Conservation (phyloP, 2,888 invertebrate genomes). For the Choreutis nemorana region DNA sequence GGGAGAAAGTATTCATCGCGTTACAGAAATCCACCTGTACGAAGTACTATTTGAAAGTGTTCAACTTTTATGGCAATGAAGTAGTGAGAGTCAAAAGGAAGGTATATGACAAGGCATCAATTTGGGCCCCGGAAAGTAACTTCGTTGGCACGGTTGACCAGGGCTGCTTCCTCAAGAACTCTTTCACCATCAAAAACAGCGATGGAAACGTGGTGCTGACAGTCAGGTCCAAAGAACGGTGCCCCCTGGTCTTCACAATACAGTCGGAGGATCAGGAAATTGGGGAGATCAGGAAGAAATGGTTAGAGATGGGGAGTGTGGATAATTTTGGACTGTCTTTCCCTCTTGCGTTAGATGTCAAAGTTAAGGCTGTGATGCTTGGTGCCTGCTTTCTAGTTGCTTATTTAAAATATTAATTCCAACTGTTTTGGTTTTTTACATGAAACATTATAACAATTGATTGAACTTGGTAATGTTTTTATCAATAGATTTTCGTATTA, state of each 20-base stretch:
- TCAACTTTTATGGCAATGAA: constrained; percentile 39
- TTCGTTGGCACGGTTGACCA: constrained; percentile 28
- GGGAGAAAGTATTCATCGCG: constrained; percentile 38
- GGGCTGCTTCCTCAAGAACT: constrained; percentile 11
- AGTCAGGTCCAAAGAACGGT: constrained; percentile 16
- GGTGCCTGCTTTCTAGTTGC: constrained; percentile 33
- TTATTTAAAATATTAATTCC: constrained; percentile 18
- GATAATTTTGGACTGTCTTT: constrained; percentile 24
- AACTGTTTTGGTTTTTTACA: no score
- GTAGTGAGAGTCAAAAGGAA: constrained; percentile 26
- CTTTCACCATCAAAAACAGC: constrained; percentile 22
- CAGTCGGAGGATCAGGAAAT: constrained; percentile 15
- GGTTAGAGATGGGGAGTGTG: constrained; percentile 8
- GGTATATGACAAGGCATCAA: constrained; percentile 17
- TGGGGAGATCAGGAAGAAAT: constrained; percentile 22
- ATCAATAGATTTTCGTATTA: no score
- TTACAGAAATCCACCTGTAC: constrained; percentile 17
- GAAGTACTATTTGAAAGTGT: constrained; percentile 27
- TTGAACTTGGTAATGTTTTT: no score
- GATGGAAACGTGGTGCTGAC: constrained; percentile 16
- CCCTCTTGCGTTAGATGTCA: constrained; percentile 21
- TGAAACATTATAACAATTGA: no score
- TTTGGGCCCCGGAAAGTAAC: constrained; percentile 36
- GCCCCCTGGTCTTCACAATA: constrained; percentile 17
- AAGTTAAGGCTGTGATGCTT: constrained; percentile 26